Percentiles rank a stretch among this genome's conserved stretches.
Conservation (phyloP, 2,113 vertebrate species). For the Oryzias woworae region DNA sequence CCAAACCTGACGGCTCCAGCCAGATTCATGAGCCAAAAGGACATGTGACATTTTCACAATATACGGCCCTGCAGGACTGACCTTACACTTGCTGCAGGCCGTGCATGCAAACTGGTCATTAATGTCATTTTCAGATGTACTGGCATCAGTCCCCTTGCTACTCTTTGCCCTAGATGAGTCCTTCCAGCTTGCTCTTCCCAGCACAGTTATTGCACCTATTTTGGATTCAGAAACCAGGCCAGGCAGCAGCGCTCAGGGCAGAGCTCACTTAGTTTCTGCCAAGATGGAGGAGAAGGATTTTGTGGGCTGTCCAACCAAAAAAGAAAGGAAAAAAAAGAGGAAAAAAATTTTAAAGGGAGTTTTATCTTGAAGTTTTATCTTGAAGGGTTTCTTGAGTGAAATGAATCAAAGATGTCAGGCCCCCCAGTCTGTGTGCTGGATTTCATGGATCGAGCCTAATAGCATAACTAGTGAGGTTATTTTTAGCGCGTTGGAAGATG, state of each 20-base stretch:
- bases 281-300: neutral
- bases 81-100: neutral
- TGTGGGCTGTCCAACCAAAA: neutral
- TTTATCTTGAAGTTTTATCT: neutral
- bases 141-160: constrained; percentile 22
- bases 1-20: constrained; percentile 7
- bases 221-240: constrained; percentile 66
- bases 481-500: constrained; percentile 59
- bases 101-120: neutral
- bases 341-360: neutral
- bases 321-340: neutral
- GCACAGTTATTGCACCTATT: constrained; percentile 66
- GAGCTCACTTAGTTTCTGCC: constrained; percentile 18
- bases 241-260: constrained; percentile 46
- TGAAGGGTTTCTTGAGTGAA: neutral
- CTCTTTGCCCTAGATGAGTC: constrained; percentile 59
- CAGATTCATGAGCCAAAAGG: constrained; percentile 1
- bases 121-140: constrained; percentile 17
- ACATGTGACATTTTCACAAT: constrained; percentile 22
- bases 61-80: constrained; percentile 22
- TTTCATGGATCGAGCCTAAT: constrained; percentile 35
- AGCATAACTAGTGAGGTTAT: constrained; percentile 56
- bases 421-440: neutral
- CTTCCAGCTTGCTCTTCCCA: constrained; percentile 47
- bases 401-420: neutral